Percentiles rank a stretch among this genome's conserved stretches.
Conservation (phyloP, 2,113 vertebrate species). For the Nematolebias whitei region DNA sequence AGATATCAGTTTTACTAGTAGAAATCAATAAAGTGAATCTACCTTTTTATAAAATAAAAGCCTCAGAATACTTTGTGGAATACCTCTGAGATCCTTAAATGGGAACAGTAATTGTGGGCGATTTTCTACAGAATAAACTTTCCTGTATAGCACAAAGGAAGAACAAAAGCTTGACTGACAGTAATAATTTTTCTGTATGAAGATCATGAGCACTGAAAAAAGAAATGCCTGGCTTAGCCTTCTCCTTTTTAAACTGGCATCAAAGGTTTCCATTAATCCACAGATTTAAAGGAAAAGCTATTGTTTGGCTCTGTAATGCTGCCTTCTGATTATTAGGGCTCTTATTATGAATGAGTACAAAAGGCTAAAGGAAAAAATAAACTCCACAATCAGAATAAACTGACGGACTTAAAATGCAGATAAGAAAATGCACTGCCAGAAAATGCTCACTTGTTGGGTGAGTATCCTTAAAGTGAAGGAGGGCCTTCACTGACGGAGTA, state of each 20-base stretch:
- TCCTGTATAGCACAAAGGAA: not conserved
- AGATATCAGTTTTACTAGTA: not conserved
- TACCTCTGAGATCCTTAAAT: constrained; percentile 3
- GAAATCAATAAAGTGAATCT: not conserved
- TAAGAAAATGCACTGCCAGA: constrained; percentile 26
- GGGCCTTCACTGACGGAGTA: constrained; percentile 32
- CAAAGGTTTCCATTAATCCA: constrained; percentile 34
- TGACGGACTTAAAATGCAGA: constrained; percentile 19
- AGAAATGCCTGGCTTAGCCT: constrained; percentile 6
- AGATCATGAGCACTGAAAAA: constrained; percentile 35
- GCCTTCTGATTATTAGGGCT: constrained; percentile 1
- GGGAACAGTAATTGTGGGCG: constrained; percentile 7
- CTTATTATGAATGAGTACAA: constrained; percentile 4
- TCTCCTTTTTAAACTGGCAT: constrained; percentile 26
- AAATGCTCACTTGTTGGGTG: constrained; percentile 47
- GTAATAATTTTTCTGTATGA: not conserved
- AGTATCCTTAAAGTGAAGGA: constrained; percentile 45
- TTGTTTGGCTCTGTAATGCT: not conserved
- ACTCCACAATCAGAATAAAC: constrained; percentile 14
- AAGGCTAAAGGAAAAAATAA: not conserved
- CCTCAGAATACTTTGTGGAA: not conserved
- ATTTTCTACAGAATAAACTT: not conserved
- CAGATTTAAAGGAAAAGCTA: constrained; percentile 18
- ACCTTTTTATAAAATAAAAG: constrained; percentile 11
- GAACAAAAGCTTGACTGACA: constrained; percentile 22